Evolutionary conservation across 2,888 invertebrate genomes (phyloP).

Genomic region (Pammene aurita): DNA sequence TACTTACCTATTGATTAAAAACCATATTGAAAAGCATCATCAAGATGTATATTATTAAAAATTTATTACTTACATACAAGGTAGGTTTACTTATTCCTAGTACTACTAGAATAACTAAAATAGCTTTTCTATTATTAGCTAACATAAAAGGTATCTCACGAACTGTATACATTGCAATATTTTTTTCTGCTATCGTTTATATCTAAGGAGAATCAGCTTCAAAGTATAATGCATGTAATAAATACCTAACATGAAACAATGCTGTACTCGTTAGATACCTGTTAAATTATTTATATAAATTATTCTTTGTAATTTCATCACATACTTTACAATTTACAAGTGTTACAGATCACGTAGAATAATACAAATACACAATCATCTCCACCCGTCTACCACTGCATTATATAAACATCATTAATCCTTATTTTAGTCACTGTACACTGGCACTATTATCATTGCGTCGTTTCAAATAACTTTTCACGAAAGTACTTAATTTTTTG

Average conservation of each 20-base stretch:
- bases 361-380: slow-evolving; percentile 50
- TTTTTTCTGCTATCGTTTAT: slow-evolving; percentile 60
- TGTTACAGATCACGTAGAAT: slow-evolving; percentile 65
- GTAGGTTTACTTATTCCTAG: slow-evolving; percentile 76
- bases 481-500: slow-evolving; percentile 95
- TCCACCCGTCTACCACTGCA: slow-evolving; percentile 44
- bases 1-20: slow-evolving; percentile 23
- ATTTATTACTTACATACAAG: slow-evolving; percentile 80
- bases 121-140: slow-evolving; percentile 74
- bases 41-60: slow-evolving; percentile 70
- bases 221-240: slow-evolving; percentile 69
- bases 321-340: slow-evolving; percentile 75
- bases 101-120: slow-evolving; percentile 70
- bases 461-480: slow-evolving; percentile 89
- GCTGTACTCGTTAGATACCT: slow-evolving; percentile 63
- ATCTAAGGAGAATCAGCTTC: slow-evolving; percentile 67
- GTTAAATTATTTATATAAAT: slow-evolving; percentile 64
- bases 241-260: slow-evolving; percentile 73
- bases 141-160: slow-evolving; percentile 72
- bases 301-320: slow-evolving; percentile 74
- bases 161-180: slow-evolving; percentile 68
- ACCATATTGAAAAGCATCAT: slow-evolving; percentile 45
- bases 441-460: slow-evolving; percentile 75
- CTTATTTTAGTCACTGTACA: slow-evolving; percentile 59
- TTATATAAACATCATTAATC: slow-evolving; percentile 45